phyloP scores from a whole-genome alignment of 2,888 invertebrate genomes.

The Urechis unicinctus region DNA sequence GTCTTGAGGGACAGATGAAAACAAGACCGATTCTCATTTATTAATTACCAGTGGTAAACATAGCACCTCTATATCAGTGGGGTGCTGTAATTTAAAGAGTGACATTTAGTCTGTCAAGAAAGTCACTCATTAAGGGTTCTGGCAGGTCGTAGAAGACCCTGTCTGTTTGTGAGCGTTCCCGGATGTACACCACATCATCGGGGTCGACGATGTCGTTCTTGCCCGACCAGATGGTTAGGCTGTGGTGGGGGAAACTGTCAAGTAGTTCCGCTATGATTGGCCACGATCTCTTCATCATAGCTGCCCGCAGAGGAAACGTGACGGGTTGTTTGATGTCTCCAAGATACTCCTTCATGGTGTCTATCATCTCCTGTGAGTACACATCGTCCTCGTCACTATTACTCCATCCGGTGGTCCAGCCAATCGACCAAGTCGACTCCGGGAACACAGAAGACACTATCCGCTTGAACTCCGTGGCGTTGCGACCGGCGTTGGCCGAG shows the following conservation, averaged over 20 bases:
- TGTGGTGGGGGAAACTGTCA: constrained; percentile 56
- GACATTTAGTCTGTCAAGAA: constrained; percentile 2
- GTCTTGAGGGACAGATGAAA: too few relatives aligned
- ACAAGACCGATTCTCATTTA: too few relatives aligned
- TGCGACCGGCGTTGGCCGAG: constrained; percentile 57
- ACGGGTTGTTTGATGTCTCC: constrained; percentile 61
- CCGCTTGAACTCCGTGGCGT: constrained; percentile 61
- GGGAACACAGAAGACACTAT: constrained; percentile 58
- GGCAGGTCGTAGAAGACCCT: constrained; percentile 76
- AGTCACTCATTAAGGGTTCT: constrained; percentile 3
- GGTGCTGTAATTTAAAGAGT: too few relatives aligned
- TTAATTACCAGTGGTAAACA: too few relatives aligned
- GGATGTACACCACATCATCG: constrained; percentile 61
- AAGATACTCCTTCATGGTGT: constrained; percentile 36
- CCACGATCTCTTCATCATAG: constrained; percentile 63
- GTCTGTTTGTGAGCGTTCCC: constrained; percentile 62
- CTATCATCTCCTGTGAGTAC: constrained; percentile 58
- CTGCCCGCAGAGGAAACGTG: constrained; percentile 74
- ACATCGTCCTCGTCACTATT: constrained; percentile 43
- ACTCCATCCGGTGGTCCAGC: constrained; percentile 77
- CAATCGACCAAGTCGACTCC: constrained; percentile 67
- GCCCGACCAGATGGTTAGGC: constrained; percentile 76
- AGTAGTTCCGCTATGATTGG: constrained; percentile 60
- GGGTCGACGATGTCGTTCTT: constrained; percentile 65
- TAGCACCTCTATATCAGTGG: too few relatives aligned